phyloP scores from a whole-genome alignment of 2,888 invertebrate species.

The Hyposoter didymator region DNA sequence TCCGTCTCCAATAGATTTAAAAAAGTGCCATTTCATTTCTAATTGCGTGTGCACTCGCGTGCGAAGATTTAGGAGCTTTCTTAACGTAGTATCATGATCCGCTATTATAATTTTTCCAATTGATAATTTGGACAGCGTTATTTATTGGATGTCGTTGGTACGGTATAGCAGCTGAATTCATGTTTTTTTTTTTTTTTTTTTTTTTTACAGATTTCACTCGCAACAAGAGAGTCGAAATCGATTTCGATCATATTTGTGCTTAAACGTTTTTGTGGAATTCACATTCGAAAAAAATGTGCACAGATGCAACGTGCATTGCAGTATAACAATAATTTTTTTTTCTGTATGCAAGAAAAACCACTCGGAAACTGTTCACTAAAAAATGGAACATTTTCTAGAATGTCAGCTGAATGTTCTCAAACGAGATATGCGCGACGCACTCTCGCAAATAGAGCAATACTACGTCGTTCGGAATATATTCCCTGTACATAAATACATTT shows the following conservation, averaged over 20 bases:
- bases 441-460: slow-evolving; percentile 11
- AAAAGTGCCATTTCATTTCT: not conserved
- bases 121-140: not conserved
- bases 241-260: not conserved
- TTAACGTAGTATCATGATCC: not conserved
- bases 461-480: not conserved
- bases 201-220: not conserved
- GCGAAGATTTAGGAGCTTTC: not conserved
- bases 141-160: not conserved
- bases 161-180: not conserved
- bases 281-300: not conserved
- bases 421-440: slow-evolving; percentile 11
- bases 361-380: not conserved
- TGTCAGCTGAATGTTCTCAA: slow-evolving; percentile 8
- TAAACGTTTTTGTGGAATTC: not conserved
- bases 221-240: not conserved
- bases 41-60: not conserved
- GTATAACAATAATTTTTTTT: not conserved
- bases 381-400: not conserved
- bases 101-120: not conserved
- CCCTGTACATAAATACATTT: not conserved
- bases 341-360: not conserved
- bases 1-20: not conserved
- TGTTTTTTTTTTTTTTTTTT: no score
- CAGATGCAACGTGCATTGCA: not conserved